Evolutionary conservation across 1,140 invertebrate species (phyloP).

Genomic region (Macrotrachela quadricornifera): DNA sequence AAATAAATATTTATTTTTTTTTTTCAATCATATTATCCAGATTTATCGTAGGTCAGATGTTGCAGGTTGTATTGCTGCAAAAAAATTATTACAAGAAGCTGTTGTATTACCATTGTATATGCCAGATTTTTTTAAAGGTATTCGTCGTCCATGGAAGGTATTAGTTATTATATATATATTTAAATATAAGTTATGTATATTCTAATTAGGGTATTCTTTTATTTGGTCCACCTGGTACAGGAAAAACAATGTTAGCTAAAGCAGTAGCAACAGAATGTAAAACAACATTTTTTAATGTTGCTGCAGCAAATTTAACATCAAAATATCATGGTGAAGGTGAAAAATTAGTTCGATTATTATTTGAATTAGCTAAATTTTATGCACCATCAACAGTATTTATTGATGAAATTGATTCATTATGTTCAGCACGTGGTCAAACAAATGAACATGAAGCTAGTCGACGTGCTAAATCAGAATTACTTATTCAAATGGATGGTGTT

Average conservation of each 20-base stretch:
- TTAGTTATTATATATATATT: slow-evolving; percentile 62
- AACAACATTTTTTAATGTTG: slow-evolving; percentile 97
- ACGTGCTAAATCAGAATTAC: slow-evolving; percentile 84
- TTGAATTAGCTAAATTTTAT: slow-evolving; percentile 98
- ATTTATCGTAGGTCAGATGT: slow-evolving; percentile 57
- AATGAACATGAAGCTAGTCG: slow-evolving; percentile 93
- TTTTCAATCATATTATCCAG: no score
- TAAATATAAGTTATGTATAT: slow-evolving; percentile 36
- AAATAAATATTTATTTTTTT: no score
- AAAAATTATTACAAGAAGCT: slow-evolving; percentile 80
- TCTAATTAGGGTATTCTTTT: slow-evolving; percentile 55
- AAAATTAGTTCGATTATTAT: slow-evolving; percentile 82
- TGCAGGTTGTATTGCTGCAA: slow-evolving; percentile 80
- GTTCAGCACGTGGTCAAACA: slow-evolving; percentile 77
- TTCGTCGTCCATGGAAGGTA: slow-evolving; percentile 73
- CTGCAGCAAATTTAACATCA: slow-evolving; percentile 80
- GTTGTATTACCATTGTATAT: slow-evolving; percentile 92
- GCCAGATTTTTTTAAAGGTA: slow-evolving; percentile 94
- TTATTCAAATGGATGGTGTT: slow-evolving; percentile 93
- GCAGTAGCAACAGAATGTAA: slow-evolving; percentile 97
- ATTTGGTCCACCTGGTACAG: slow-evolving; percentile 90
- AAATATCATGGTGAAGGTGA: slow-evolving; percentile 97
- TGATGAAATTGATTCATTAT: slow-evolving; percentile 96
- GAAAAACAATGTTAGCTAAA: slow-evolving; percentile 96
- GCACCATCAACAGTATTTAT: slow-evolving; percentile 98